Conservation (phyloP, 2,113 vertebrate genomes). For the Phaetusa simplex region DNA sequence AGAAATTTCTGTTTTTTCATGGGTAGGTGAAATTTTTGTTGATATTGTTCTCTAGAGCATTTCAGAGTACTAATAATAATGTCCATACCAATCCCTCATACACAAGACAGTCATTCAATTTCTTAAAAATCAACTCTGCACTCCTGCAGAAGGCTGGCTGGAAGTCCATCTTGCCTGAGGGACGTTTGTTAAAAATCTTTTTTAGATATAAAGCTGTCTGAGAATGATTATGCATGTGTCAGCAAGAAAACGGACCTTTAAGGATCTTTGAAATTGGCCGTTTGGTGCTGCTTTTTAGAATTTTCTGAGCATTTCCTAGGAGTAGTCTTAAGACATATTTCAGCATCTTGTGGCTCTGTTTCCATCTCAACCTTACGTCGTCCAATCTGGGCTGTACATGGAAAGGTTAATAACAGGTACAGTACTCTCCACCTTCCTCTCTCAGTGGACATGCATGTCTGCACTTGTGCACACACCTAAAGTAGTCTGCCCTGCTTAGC, state of each 20-base stretch:
- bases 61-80: neutral
- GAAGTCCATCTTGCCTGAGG: neutral
- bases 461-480: neutral
- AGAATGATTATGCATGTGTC: neutral
- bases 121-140: neutral
- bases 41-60: neutral
- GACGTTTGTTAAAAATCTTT: neutral
- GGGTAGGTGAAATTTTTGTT: neutral
- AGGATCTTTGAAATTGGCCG: neutral
- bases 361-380: neutral
- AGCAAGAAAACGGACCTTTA: neutral
- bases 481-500: neutral
- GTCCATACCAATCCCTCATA: neutral
- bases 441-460: fast-evolving
- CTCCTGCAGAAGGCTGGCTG: neutral
- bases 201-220: neutral
- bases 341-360: neutral
- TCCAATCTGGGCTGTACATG: neutral
- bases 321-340: neutral
- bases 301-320: neutral
- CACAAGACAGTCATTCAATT: neutral
- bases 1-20: neutral
- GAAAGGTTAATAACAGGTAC: neutral
- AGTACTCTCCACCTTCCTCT: neutral
- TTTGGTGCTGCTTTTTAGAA: neutral